Percentiles rank a stretch among this genome's conserved stretches.
These are phyloP conservation scores for Mercenaria mercenaria DNA, from an alignment of 1,140 invertebrate species.

Conservation along the genomic window DNA sequence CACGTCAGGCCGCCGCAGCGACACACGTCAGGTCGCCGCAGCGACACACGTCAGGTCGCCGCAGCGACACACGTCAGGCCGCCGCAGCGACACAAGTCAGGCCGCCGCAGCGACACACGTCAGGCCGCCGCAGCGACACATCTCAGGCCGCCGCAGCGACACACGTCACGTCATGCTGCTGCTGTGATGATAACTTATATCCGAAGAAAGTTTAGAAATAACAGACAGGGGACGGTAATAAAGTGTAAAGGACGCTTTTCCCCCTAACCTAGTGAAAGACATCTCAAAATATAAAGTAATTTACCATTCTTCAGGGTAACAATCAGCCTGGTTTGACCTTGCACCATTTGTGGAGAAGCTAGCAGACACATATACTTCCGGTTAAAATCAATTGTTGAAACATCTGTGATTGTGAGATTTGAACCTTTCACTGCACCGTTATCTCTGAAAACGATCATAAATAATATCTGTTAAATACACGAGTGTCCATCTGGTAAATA, in stretches of 20 bases:
- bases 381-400: neutral
- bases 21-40: no score
- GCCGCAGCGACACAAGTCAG: no score
- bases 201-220: no score
- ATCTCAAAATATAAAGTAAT: neutral
- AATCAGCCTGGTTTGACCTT: neutral
- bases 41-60: no score
- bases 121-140: neutral
- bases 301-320: neutral
- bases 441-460: neutral
- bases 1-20: no score
- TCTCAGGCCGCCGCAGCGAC: neutral
- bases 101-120: neutral
- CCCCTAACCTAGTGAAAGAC: no score
- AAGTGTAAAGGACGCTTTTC: no score
- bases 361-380: constrained; percentile 19
- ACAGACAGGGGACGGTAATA: neutral
- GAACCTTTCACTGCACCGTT: neutral
- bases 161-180: neutral
- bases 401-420: neutral
- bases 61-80: no score
- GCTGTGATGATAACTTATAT: neutral
- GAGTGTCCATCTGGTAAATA: no score
- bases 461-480: no score
- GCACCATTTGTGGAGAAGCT: neutral